Evolutionary conservation across 2,888 invertebrate genomes (phyloP).

Genomic region (Phrixothrix hirtus): DNA sequence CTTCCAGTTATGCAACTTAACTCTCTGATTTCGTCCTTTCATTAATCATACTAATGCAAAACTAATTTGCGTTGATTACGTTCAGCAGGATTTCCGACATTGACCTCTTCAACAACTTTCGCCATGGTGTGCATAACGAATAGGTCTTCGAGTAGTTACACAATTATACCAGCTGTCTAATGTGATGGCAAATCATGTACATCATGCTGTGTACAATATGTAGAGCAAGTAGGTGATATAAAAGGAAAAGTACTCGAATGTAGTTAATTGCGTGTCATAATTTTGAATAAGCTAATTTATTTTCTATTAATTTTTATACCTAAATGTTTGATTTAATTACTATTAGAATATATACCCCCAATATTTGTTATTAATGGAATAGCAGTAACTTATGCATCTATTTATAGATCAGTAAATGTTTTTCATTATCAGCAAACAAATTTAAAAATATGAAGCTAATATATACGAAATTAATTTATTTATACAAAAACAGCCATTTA

Average conservation of each 20-base stretch:
- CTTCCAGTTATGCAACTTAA: slow-evolving; percentile 8
- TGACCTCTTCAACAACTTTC: slow-evolving; percentile 34
- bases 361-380: too few relatives aligned
- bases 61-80: slow-evolving; percentile 30
- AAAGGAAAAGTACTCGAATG: slow-evolving; percentile 13
- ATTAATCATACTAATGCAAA: slow-evolving; percentile 32
- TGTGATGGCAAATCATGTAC: slow-evolving; percentile 23
- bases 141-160: slow-evolving; percentile 21
- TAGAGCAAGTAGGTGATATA: slow-evolving; percentile 18
- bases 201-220: slow-evolving; percentile 18
- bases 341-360: too few relatives aligned
- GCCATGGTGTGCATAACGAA: slow-evolving; percentile 29
- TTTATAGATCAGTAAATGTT: too few relatives aligned
- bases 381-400: too few relatives aligned
- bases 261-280: too few relatives aligned
- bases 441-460: too few relatives aligned
- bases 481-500: too few relatives aligned
- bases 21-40: slow-evolving; percentile 16
- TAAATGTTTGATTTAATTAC: too few relatives aligned
- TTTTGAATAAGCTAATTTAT: too few relatives aligned
- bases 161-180: slow-evolving; percentile 27
- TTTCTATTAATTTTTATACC: too few relatives aligned
- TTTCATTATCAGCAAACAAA: too few relatives aligned
- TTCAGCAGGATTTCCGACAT: slow-evolving; percentile 31
- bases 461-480: too few relatives aligned